Evolutionary conservation across 1,140 invertebrate species (phyloP).

Genomic region (Parapsyche elsis): DNA sequence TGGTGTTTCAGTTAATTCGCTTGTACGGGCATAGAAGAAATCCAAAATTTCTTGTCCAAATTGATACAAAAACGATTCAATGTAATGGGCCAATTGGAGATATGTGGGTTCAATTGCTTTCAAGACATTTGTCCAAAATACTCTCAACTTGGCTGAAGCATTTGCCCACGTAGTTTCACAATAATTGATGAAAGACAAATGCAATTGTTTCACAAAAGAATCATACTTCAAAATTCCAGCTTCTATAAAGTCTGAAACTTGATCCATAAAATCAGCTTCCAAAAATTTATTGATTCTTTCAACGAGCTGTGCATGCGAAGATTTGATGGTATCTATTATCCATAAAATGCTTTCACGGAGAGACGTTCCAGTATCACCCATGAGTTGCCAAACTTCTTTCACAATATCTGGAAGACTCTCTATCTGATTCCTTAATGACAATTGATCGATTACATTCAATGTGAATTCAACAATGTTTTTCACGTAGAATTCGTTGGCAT

Average conservation of each 20-base stretch:
- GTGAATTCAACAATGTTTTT: slow-evolving; percentile 78
- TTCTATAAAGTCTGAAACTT: slow-evolving; percentile 75
- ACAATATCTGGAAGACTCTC: slow-evolving; percentile 81
- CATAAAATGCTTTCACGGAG: slow-evolving; percentile 79
- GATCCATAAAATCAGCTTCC: slow-evolving; percentile 77
- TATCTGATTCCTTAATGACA: slow-evolving; percentile 81
- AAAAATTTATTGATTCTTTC: slow-evolving; percentile 75
- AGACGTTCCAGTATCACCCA: slow-evolving; percentile 83
- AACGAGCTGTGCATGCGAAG: slow-evolving; percentile 75
- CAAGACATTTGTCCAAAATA: slow-evolving; percentile 77
- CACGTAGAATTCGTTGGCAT: slow-evolving; percentile 85
- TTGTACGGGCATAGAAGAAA: slow-evolving; percentile 81
- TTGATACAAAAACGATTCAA: slow-evolving; percentile 78
- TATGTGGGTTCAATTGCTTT: slow-evolving; percentile 81
- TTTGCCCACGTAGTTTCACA: slow-evolving; percentile 78
- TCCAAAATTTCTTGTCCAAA: slow-evolving; percentile 79
- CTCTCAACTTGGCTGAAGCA: slow-evolving; percentile 69
- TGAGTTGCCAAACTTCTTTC: slow-evolving; percentile 83
- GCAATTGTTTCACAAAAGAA: slow-evolving; percentile 79
- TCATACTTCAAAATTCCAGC: slow-evolving; percentile 80
- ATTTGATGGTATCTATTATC: slow-evolving; percentile 79
- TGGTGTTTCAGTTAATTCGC: slow-evolving; percentile 81
- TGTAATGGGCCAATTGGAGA: slow-evolving; percentile 78
- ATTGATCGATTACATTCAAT: slow-evolving; percentile 77
- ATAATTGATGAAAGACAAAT: slow-evolving; percentile 80